Evolutionary conservation across 2,888 invertebrate species (phyloP), one percentile per base, ranked within the genome.

Genomic region (Macrophya alboannulata): DNA sequence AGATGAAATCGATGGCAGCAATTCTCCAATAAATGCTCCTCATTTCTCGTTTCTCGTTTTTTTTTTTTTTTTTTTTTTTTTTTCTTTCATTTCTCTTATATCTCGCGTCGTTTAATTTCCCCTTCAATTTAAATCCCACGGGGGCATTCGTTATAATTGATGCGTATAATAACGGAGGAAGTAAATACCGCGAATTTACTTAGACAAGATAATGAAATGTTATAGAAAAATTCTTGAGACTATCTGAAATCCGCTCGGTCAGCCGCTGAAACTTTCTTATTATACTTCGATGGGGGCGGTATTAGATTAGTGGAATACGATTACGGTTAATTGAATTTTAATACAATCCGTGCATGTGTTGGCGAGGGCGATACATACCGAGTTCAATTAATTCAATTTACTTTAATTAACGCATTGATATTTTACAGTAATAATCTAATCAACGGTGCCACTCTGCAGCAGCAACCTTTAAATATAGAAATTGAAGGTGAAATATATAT

Each of bases 351-450:
- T 17, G 17, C 17, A 8, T 31, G 31, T 31, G 31, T 31, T 2
- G 3, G 31, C 31, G 31, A 31, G 31, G 31, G 31, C 3, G 31
- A 31, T 15, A 37, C 12, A 37, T 68, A 68, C 17, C 31, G 40
- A n/a, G 5, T 79, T 40, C 12, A 43, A 59, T 59, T 43, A 43
- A 40, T 43, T 62, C 10, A 5, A 21, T 40, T n/a, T 21, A 12
- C 59, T 17, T n/a, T 40, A 62, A 79, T 79, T 62, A 79, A 79
- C 59, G 21, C 8, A n/a, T 79, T 48, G 77, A 37, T n/a, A 55
- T 77, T 77, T 55, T n/a, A 37, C n/a, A 37, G 55, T 51, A 25
- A 62, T 79, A 59, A 79, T 79, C 25, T 4, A 59, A 55, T 59
- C 21, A 62, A 62, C 43, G 59, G n/a, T 43, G 2, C 79, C 79